Conservation (phyloP, 2,113 vertebrate genomes). For the Atlantisia rogersi region DNA sequence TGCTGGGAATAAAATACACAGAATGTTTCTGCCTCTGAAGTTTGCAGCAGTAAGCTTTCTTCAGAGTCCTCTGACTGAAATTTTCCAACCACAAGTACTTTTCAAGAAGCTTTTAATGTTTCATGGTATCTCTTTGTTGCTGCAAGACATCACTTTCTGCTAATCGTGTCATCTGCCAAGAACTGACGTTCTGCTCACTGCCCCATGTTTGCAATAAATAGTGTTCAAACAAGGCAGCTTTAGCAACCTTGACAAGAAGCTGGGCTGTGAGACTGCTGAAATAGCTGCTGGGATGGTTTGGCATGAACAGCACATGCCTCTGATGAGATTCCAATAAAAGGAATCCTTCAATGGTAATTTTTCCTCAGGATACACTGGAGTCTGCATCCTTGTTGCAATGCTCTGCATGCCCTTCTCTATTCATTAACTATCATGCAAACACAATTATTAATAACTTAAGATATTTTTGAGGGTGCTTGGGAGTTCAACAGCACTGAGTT, state of each 20-base stretch:
- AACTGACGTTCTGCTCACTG: background rate
- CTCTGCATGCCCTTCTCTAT: background rate
- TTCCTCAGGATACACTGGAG: background rate
- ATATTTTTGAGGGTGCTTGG: background rate
- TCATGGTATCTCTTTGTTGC: background rate
- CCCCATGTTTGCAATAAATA: background rate
- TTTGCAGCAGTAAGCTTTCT: background rate
- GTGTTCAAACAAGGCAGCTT: background rate
- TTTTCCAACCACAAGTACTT: background rate
- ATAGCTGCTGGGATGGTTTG: background rate
- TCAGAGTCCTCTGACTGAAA: background rate
- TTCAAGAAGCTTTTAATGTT: background rate
- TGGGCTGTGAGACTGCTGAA: background rate
- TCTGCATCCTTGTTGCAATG: background rate
- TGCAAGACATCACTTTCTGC: background rate
- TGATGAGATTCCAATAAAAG: background rate
- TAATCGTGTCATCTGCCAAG: background rate
- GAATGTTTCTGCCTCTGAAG: background rate
- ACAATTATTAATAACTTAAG: background rate
- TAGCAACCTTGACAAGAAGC: conserved; percentile 12
- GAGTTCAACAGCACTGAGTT: background rate
- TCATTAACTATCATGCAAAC: background rate
- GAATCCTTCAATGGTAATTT: background rate
- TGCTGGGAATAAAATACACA: background rate
- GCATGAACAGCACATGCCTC: conserved; percentile 29